These are phyloP conservation scores for Ctenodactylus gundi DNA, from an alignment of 2,113 vertebrate genomes.

Conservation along the genomic window DNA sequence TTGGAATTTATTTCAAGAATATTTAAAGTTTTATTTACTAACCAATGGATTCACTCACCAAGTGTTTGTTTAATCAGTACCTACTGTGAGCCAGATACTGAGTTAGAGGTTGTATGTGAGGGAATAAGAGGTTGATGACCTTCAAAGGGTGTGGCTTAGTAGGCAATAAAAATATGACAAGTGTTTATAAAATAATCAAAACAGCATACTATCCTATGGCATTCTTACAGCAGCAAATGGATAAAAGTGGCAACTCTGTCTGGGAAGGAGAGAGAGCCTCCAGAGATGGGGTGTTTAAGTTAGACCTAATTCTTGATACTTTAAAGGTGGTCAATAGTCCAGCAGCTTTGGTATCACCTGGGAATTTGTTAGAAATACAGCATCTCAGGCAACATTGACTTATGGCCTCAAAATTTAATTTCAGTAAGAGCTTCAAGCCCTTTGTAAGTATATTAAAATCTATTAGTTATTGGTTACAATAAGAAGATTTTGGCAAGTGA, in stretches of 20 bases:
- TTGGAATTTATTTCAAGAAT: background rate
- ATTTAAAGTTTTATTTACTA: conserved; percentile 34
- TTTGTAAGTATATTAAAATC: conserved; percentile 18
- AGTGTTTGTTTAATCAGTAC: background rate
- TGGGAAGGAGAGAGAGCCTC: background rate
- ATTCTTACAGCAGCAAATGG: background rate
- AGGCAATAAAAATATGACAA: background rate
- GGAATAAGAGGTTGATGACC: background rate
- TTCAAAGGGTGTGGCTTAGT: background rate
- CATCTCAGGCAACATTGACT: background rate
- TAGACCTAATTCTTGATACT: background rate
- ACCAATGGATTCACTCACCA: conserved; percentile 8
- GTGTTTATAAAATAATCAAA: background rate
- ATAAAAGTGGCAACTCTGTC: background rate
- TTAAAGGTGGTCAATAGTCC: background rate
- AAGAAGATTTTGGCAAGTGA: background rate
- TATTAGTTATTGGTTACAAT: background rate
- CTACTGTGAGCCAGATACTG: background rate
- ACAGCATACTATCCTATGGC: background rate
- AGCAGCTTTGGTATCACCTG: background rate
- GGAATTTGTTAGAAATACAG: background rate
- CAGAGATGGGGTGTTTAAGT: background rate
- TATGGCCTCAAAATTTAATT: background rate
- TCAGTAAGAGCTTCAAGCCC: background rate
- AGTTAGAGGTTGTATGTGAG: background rate